A percentile compares a stretch with the other conserved stretches of the same genome.
phyloP scores from a whole-genome alignment of 1,140 invertebrate genomes.

The Glomeris maerens region DNA sequence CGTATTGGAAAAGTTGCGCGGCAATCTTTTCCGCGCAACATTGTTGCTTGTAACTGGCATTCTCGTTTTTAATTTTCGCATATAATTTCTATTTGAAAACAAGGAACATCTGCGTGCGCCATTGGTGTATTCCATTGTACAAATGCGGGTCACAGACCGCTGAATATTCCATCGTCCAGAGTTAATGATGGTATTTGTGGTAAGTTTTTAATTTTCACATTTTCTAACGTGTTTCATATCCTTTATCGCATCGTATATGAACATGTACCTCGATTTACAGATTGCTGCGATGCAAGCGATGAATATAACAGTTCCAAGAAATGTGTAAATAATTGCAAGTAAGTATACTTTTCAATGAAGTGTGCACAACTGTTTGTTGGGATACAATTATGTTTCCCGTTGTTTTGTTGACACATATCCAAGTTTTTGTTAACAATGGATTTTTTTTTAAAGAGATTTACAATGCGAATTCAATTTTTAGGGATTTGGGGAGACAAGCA shows the following conservation, averaged over 20 bases:
- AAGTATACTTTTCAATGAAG: constrained; percentile 18
- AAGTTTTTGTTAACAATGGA: background rate
- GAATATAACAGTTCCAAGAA: constrained; percentile 51
- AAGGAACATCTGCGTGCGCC: constrained; percentile 77
- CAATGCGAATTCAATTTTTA: constrained; percentile 39
- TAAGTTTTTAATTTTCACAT: constrained; percentile 23
- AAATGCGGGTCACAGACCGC: constrained; percentile 67
- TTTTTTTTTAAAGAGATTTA: background rate
- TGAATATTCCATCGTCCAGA: constrained; percentile 68
- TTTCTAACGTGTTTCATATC: background rate
- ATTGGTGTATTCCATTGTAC: constrained; percentile 80
- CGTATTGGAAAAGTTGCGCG: background rate
- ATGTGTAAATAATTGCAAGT: constrained; percentile 50
- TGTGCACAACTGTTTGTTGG: constrained; percentile 13
- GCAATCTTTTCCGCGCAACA: background rate
- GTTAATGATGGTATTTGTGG: constrained; percentile 97
- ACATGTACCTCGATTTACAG: no score
- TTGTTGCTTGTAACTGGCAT: constrained; percentile 4
- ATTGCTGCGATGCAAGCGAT: constrained; percentile 95
- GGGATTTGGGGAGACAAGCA: constrained; percentile 64
- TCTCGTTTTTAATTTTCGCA: constrained; percentile 14
- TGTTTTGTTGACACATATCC: no score
- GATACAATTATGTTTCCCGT: constrained; percentile 4
- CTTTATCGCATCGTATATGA: no score
- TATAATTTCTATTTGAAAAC: no score